These are phyloP conservation scores for Triplophysa dalaica DNA, from an alignment of 2,113 vertebrate genomes.

Conservation along the genomic window DNA sequence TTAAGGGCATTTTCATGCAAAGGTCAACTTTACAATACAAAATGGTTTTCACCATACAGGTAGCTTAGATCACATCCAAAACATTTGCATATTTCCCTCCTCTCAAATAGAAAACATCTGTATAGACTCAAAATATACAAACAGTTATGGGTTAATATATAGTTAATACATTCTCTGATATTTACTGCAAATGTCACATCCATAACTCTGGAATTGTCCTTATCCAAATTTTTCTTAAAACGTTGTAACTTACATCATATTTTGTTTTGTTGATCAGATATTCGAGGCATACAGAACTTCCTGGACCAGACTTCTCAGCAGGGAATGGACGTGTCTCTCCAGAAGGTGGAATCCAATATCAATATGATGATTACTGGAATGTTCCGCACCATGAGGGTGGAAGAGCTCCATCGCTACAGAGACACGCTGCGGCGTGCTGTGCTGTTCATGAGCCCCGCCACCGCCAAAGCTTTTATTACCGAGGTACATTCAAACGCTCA, in stretches of 20 bases:
- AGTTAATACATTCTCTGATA: too few species aligned
- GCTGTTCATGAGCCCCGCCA: conserved; percentile 92
- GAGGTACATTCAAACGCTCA: conserved; percentile 78
- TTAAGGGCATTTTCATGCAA: too few species aligned
- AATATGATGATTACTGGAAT: conserved; percentile 98
- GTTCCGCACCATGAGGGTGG: conserved; percentile 93
- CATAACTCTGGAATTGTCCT: too few species aligned
- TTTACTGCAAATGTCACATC: too few species aligned
- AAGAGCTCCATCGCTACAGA: conserved; percentile 94
- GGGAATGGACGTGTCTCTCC: conserved; percentile 97
- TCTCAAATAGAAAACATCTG: too few species aligned
- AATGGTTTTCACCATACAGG: too few species aligned
- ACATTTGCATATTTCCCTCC: too few species aligned
- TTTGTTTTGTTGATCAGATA: conserved; percentile 74
- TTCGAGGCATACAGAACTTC: conserved; percentile 97
- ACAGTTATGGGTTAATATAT: too few species aligned
- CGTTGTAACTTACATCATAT: conserved; percentile 5
- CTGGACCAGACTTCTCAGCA: conserved; percentile 96
- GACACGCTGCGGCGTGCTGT: conserved; percentile 92
- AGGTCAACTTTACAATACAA: too few species aligned
- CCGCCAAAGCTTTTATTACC: conserved; percentile 93
- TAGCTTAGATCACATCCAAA: too few species aligned
- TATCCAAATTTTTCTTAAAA: neutral
- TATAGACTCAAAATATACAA: too few species aligned
- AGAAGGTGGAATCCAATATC: conserved; percentile 98